These are phyloP conservation scores for Parauchenoglanis ngamensis DNA, from an alignment of 2,797 vertebrate species.

Conservation along the genomic window DNA sequence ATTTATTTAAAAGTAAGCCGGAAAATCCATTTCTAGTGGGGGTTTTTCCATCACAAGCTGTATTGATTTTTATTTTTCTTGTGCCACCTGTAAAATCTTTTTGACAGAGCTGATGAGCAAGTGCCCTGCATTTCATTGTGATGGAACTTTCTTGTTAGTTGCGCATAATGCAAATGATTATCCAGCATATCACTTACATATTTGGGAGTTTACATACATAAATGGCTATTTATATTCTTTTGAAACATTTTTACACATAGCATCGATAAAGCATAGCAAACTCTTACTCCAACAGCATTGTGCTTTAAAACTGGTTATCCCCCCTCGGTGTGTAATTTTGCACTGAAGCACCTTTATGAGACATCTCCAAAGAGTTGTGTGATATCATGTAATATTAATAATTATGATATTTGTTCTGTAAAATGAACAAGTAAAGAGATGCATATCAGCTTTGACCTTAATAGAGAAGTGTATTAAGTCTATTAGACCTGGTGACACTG, in stretches of 20 bases:
- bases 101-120: not conserved
- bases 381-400: not conserved
- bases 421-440: not conserved
- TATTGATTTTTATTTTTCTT: not conserved
- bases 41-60: not conserved
- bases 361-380: not conserved
- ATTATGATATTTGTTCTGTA: not conserved
- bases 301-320: not conserved
- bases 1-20: not conserved
- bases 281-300: not conserved
- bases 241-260: not conserved
- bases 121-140: not conserved
- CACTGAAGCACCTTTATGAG: not conserved
- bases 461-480: not conserved
- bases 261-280: not conserved
- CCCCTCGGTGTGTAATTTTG: not conserved
- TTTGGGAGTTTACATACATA: not conserved
- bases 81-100: not conserved
- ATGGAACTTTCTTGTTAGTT: not conserved
- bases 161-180: not conserved
- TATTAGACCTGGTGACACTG: not conserved
- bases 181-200: not conserved
- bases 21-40: not conserved
- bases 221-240: not conserved
- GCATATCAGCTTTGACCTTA: not conserved